Evolutionary conservation across 2,113 vertebrate genomes (phyloP).

Genomic region (Melanerpes aurifrons): DNA sequence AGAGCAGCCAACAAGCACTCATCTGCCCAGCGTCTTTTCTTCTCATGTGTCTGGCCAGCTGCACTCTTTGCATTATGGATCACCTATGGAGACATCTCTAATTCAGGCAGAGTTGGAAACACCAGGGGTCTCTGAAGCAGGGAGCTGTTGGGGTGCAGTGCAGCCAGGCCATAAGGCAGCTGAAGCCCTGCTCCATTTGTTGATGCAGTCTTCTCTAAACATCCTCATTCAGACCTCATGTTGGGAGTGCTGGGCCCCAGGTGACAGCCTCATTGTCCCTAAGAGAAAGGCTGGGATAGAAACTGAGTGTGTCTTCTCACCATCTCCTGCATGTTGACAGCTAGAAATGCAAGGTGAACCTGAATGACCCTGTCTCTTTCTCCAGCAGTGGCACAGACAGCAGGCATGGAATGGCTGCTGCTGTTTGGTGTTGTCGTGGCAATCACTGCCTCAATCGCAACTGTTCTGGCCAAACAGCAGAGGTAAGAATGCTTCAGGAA

Average conservation of each 20-base stretch:
- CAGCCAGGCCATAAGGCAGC: not conserved
- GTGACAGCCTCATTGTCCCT: not conserved
- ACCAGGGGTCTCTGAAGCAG: not conserved
- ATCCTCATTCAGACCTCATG: not conserved
- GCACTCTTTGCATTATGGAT: not conserved
- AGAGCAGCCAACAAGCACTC: not conserved
- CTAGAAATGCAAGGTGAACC: not conserved
- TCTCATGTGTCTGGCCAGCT: not conserved
- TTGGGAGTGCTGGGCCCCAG: not conserved
- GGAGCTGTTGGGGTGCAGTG: not conserved
- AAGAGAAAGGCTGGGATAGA: not conserved
- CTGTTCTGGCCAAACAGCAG: conserved; percentile 44
- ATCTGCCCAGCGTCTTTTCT: not conserved
- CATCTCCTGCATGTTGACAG: not conserved
- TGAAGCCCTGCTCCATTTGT: not conserved
- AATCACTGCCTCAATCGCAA: not conserved
- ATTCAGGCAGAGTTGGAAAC: not conserved
- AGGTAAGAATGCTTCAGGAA: conserved; percentile 51
- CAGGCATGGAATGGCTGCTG: conserved; percentile 26
- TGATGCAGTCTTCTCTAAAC: not conserved
- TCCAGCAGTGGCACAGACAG: conserved; percentile 3
- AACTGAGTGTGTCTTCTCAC: not conserved
- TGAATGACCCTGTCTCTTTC: conserved; percentile 18
- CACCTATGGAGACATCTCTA: not conserved
- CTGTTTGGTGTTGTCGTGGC: not conserved